Percentiles rank a stretch among this genome's conserved stretches.
These are phyloP conservation scores for Meloidogyne exigua DNA, from an alignment of 1,140 invertebrate species.

Conservation along the genomic window DNA sequence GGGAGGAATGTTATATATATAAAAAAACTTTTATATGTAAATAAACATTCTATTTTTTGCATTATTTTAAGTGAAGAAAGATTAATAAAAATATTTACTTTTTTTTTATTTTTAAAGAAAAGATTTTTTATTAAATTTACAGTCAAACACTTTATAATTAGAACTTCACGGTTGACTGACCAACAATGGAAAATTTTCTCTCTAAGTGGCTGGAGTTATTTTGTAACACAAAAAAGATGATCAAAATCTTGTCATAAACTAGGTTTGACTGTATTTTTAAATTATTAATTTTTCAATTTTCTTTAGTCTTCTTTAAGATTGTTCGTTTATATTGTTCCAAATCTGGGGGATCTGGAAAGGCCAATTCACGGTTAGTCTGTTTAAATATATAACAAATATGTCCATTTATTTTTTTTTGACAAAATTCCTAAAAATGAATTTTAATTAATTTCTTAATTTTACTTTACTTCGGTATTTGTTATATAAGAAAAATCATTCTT, in stretches of 20 bases:
- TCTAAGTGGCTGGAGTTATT: too few species aligned
- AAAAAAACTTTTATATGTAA: background rate
- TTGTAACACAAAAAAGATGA: too few species aligned
- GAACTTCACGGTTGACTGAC: too few species aligned
- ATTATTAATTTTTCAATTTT: too few species aligned
- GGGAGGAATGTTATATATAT: background rate
- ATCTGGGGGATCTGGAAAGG: background rate
- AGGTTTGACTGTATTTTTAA: too few species aligned
- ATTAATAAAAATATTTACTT: background rate
- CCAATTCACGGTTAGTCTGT: background rate
- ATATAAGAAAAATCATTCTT: slow-evolving; percentile 23
- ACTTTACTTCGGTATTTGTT: slow-evolving; percentile 15
- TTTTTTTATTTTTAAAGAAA: too few species aligned
- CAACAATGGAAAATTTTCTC: too few species aligned
- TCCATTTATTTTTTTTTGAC: slow-evolving; percentile 21
- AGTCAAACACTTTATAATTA: too few species aligned
- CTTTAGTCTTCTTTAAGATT: background rate
- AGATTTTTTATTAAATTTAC: too few species aligned
- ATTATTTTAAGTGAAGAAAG: background rate
- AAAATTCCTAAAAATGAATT: slow-evolving; percentile 13
- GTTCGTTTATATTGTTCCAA: background rate
- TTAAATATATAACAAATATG: slow-evolving; percentile 24
- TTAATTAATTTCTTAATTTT: background rate
- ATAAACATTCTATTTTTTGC: background rate
- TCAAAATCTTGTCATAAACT: too few species aligned